Percentiles rank a stretch among this genome's conserved stretches.
Conservation (phyloP, 2,888 invertebrate genomes). For the Alviniconcha strummeri region DNA sequence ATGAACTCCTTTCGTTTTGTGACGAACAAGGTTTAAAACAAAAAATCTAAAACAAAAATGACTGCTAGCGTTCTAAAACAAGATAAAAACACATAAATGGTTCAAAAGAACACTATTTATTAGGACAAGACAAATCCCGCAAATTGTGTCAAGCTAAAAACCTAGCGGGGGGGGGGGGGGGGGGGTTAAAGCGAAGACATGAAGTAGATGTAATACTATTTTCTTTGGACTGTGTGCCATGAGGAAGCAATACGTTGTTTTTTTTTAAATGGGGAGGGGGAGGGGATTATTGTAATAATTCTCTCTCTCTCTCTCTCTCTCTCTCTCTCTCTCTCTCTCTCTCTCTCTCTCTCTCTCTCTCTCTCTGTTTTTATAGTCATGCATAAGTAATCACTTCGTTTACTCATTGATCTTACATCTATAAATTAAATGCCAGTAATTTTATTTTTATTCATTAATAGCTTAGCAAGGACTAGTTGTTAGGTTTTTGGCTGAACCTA, state of each 20-base stretch:
- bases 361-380: background rate
- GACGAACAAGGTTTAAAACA: no score
- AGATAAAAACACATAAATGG: no score
- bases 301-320: background rate
- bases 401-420: background rate
- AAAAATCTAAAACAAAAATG: no score
- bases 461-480: no score
- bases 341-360: slow-evolving; percentile 16
- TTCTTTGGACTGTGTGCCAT: background rate
- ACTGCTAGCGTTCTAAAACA: no score
- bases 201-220: background rate
- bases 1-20: no score
- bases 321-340: slow-evolving; percentile 12
- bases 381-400: background rate
- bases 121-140: background rate
- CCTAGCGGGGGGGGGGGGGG: background rate
- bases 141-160: background rate
- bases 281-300: background rate
- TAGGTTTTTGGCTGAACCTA: no score
- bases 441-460: no score
- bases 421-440: no score
- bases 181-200: background rate
- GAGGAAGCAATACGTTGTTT: background rate
- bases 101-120: background rate
- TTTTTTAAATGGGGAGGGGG: no score